Evolutionary conservation across 2,888 invertebrate genomes (phyloP).

Genomic region (Acrobasis suavella): DNA sequence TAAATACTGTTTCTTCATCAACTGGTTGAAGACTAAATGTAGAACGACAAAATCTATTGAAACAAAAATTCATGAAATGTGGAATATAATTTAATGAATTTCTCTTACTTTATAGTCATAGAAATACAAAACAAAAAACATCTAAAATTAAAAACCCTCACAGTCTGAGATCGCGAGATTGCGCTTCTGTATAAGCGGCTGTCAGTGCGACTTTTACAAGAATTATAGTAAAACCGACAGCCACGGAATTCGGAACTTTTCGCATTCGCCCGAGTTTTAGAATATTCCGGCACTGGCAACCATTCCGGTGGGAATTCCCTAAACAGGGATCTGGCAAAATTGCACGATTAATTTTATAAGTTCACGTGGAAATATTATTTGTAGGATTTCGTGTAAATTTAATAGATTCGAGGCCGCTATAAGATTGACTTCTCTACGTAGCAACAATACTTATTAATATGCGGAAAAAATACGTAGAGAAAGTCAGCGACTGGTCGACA

Average conservation of each 20-base stretch:
- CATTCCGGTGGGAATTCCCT: slow-evolving; percentile 47
- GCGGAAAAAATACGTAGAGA: no score
- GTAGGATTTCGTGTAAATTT: slow-evolving; percentile 30
- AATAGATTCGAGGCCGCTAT: neutral
- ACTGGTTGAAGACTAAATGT: no score
- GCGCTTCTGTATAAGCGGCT: slow-evolving; percentile 7
- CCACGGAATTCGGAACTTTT: slow-evolving; percentile 51
- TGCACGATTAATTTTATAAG: slow-evolving; percentile 58
- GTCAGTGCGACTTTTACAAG: slow-evolving; percentile 34
- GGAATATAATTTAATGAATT: no score
- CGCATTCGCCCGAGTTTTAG: slow-evolving; percentile 53
- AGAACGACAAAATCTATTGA: no score
- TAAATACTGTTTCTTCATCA: no score
- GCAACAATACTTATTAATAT: no score
- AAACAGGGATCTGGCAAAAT: slow-evolving; percentile 49
- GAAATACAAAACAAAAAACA: no score
- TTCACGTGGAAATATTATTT: slow-evolving; percentile 51
- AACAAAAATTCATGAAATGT: no score
- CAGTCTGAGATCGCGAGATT: neutral
- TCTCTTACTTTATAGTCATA: no score
- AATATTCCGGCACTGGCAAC: slow-evolving; percentile 44
- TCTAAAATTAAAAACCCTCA: neutral
- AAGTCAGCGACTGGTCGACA: no score
- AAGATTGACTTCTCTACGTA: no score
- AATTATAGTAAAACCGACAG: slow-evolving; percentile 50